A percentile compares a stretch with the other conserved stretches of the same genome.
Evolutionary conservation across 2,797 vertebrate species (phyloP).

Genomic region (Staurois parvus): DNA sequence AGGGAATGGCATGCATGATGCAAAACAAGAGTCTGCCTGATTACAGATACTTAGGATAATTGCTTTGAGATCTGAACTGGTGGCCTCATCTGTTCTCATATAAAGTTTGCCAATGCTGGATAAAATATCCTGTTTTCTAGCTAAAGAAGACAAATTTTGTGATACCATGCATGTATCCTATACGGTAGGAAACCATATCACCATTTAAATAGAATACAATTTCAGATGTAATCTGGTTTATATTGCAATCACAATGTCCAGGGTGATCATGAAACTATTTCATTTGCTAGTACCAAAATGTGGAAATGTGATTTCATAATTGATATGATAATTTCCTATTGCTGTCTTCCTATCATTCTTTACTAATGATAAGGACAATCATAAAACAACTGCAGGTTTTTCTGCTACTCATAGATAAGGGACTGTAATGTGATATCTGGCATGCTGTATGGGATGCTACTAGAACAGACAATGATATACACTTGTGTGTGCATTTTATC

Average conservation of each 20-base stretch:
- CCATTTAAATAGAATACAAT: background rate
- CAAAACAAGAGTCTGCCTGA: too few species aligned
- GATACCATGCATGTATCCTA: too few species aligned
- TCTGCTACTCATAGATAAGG: conserved; percentile 15
- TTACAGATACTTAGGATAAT: too few species aligned
- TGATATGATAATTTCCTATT: conserved; percentile 15
- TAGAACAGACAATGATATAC: background rate
- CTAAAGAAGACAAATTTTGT: too few species aligned
- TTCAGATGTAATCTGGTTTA: background rate
- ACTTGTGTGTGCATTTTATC: background rate
- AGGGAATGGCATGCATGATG: too few species aligned
- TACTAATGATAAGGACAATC: conserved; percentile 44
- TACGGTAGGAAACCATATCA: too few species aligned
- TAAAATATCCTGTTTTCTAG: too few species aligned
- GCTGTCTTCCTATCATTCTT: conserved; percentile 25
- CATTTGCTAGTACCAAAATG: background rate
- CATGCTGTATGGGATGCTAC: background rate
- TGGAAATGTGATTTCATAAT: background rate
- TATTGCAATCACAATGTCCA: background rate
- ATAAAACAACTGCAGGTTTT: conserved; percentile 40
- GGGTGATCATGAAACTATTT: background rate
- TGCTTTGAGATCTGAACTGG: too few species aligned
- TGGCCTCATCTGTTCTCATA: too few species aligned
- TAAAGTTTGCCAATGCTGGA: too few species aligned
- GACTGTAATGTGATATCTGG: background rate